Base-by-base conservation (phyloP, 2,113 vertebrate species). In the Ochotona curzoniae region DNA sequence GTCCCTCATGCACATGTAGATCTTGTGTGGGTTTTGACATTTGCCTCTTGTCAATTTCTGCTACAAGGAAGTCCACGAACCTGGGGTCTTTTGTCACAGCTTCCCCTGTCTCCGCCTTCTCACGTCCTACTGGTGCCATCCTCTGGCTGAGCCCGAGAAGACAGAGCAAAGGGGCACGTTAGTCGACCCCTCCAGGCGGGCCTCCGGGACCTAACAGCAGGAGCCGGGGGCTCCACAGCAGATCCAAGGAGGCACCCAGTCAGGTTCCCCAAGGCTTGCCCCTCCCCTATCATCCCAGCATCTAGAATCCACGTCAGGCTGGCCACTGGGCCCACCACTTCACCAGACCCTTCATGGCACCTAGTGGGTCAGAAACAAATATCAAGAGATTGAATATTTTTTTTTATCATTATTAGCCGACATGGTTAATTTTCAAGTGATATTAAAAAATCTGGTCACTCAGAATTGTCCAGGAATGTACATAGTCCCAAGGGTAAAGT, bases 401-500 rank as follows among this genome's bases (percentile, higher is more conserved):
- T 38, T 85, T 44, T 44, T 44, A 44, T 44, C 47, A 38, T 57
- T 32, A 28, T 82, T 49, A 57, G 54, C 69, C n/a, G 28, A 6
- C 47, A 6, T 47, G 85, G 70, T 82, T 47, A 82, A 60, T 70
- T 89, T 83, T 38, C 63, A 76, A 67, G 64, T 32, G 38, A 61
- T 60, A 64, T 84, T 92, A 44, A 76, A 74, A 67, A 75, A 89
- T 70, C 17, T n/a, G 47, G 70, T 26, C 18, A n/a, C 81, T 54
- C 38, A n/a, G 80, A 95, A 75, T 81, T 80, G 47, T 75, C 73
- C 4, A 47, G 89, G 67, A 64, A 63, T 54, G 51, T 70, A 70
- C 61, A 47, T 11, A 35, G n/a, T 1, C n/a, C 25, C 60, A 14
- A n/a, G 51, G 38, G 51, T 61, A 93, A 35, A 57, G 25, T n/a